These are phyloP conservation scores for Andrena praecox DNA, from an alignment of 2,888 invertebrate species.

Conservation along the genomic window DNA sequence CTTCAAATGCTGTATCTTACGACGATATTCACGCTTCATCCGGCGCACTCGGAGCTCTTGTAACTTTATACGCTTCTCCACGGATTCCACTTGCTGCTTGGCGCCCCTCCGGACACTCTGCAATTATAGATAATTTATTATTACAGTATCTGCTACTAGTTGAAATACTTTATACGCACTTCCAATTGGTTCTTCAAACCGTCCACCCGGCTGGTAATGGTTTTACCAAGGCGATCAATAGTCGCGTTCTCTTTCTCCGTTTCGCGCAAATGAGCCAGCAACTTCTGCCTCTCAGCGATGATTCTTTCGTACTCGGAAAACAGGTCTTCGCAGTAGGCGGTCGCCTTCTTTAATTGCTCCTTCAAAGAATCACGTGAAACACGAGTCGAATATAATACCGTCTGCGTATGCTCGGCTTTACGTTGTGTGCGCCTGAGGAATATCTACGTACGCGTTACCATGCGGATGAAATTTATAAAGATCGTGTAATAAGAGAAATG, in stretches of 20 bases:
- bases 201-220: slow-evolving; percentile 86
- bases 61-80: slow-evolving; percentile 85
- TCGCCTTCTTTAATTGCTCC: slow-evolving; percentile 86
- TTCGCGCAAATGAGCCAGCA: slow-evolving; percentile 74
- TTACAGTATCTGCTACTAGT: too few relatives aligned
- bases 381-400: slow-evolving; percentile 85
- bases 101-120: slow-evolving; percentile 86
- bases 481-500: not conserved
- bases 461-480: slow-evolving; percentile 1
- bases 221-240: slow-evolving; percentile 83
- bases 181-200: slow-evolving; percentile 85
- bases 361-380: slow-evolving; percentile 86
- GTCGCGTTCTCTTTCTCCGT: slow-evolving; percentile 79
- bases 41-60: slow-evolving; percentile 85
- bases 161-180: slow-evolving; percentile 75
- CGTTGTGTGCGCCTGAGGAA: slow-evolving; percentile 84
- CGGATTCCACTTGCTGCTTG: slow-evolving; percentile 85
- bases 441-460: slow-evolving; percentile 24
- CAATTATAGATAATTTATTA: too few relatives aligned
- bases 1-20: slow-evolving; percentile 85
- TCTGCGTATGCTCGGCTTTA: slow-evolving; percentile 85
- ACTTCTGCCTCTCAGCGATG: slow-evolving; percentile 80
- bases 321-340: slow-evolving; percentile 86
- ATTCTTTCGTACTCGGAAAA: slow-evolving; percentile 86
- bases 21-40: slow-evolving; percentile 85